Conservation (phyloP, 2,113 vertebrate species). For the Emydocephalus ijimae region DNA sequence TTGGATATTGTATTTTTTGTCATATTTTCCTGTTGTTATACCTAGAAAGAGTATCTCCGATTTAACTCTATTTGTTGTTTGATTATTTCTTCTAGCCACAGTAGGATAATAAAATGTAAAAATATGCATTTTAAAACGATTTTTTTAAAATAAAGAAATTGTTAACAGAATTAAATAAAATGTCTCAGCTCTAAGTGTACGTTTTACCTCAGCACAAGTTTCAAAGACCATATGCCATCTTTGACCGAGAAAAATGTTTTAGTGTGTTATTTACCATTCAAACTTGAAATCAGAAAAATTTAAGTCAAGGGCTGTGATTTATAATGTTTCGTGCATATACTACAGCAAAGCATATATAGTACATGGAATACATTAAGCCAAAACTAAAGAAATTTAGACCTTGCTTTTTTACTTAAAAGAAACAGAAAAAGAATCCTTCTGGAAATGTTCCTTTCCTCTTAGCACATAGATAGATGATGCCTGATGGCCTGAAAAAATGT, state of each 20-base stretch:
- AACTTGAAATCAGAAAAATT: background rate
- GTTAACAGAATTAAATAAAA: background rate
- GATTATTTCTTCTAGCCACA: no score
- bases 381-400: background rate
- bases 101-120: no score
- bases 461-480: background rate
- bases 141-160: background rate
- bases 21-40: no score
- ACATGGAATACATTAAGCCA: background rate
- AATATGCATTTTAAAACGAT: no score
- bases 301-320: background rate
- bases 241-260: background rate
- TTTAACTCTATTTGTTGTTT: no score
- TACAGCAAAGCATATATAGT: background rate
- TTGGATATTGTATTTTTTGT: no score
- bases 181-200: background rate
- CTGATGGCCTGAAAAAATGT: background rate
- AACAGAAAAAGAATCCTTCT: background rate
- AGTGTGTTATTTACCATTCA: background rate
- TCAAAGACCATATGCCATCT: background rate
- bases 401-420: background rate
- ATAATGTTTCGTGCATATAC: background rate
- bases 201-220: background rate
- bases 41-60: no score
- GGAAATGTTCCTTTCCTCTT: background rate